phyloP scores from a whole-genome alignment of 2,888 invertebrate genomes.

The Drosophila melanosoma region DNA sequence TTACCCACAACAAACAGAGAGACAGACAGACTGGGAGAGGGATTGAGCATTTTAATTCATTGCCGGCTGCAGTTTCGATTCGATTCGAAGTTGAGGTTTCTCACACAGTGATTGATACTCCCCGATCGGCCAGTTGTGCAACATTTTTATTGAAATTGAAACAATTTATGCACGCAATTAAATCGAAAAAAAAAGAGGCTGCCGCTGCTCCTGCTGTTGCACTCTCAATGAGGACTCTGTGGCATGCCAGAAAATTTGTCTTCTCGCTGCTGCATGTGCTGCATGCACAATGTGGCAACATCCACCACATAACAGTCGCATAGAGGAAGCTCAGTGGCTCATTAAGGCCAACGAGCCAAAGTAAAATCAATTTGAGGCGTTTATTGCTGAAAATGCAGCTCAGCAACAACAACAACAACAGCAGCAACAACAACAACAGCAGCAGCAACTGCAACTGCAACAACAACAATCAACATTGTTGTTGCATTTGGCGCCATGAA shows the following conservation, averaged over 20 bases:
- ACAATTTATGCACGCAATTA: conserved; percentile 80
- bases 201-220: conserved; percentile 5
- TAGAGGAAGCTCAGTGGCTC: conserved; percentile 33
- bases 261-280: conserved; percentile 66
- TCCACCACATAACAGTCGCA: not conserved
- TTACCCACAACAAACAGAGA: conserved; percentile 54
- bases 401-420: conserved; percentile 13
- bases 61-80: conserved; percentile 17
- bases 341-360: conserved; percentile 46
- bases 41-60: conserved; percentile 27
- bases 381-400: conserved; percentile 46
- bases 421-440: not conserved
- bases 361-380: conserved; percentile 47
- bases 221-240: conserved; percentile 56
- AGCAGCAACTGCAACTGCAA: conserved; percentile 8
- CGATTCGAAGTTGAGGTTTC: conserved; percentile 40
- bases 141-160: conserved; percentile 77
- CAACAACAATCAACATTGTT: conserved; percentile 9
- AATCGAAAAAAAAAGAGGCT: conserved; percentile 45
- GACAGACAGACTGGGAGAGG: not conserved
- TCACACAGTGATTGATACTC: conserved; percentile 74
- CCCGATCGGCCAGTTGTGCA: conserved; percentile 62
- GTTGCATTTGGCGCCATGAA: conserved; percentile 59
- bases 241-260: conserved; percentile 80
- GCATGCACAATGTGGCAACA: conserved; percentile 63